phyloP scores from a whole-genome alignment of 2,113 vertebrate genomes.

The Caretta caretta region DNA sequence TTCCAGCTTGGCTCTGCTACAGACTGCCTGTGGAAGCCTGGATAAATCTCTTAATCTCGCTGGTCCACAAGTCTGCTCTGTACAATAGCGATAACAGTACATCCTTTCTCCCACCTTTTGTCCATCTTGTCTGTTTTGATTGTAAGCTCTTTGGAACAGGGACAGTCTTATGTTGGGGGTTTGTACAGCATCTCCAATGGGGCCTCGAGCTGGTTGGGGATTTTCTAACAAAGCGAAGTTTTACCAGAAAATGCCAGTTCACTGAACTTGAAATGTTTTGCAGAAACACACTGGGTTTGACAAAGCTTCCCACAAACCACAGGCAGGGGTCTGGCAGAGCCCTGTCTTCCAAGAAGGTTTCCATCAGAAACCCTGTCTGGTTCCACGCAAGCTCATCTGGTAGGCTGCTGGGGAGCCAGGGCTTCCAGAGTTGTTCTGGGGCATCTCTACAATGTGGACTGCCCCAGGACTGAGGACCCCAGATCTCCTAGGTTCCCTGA shows the following conservation, averaged over 20 bases:
- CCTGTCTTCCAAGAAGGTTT: neutral
- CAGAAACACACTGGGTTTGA: neutral
- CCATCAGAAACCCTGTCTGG: neutral
- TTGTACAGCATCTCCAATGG: conserved; percentile 50
- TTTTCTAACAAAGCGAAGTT: neutral
- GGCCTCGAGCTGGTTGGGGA: neutral
- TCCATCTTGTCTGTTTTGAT: conserved; percentile 33
- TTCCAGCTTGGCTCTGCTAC: neutral
- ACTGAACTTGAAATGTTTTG: neutral
- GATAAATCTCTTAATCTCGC: conserved; percentile 2
- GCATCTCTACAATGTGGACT: neutral
- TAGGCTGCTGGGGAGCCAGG: neutral
- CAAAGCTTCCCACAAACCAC: neutral
- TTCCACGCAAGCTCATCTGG: neutral
- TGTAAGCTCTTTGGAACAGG: conserved; percentile 39
- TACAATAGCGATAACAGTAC: neutral
- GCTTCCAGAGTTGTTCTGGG: neutral
- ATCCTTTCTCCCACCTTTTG: conserved; percentile 40
- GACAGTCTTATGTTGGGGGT: conserved; percentile 10
- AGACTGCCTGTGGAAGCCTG: neutral
- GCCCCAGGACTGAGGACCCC: neutral
- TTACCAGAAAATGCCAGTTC: neutral
- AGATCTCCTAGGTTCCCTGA: neutral
- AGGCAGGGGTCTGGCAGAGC: neutral
- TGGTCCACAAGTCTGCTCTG: conserved; percentile 18